A percentile compares a stretch with the other conserved stretches of the same genome.
These are phyloP conservation scores for Rhinoptilus africanus DNA, from an alignment of 2,113 vertebrate species.

Conservation along the genomic window DNA sequence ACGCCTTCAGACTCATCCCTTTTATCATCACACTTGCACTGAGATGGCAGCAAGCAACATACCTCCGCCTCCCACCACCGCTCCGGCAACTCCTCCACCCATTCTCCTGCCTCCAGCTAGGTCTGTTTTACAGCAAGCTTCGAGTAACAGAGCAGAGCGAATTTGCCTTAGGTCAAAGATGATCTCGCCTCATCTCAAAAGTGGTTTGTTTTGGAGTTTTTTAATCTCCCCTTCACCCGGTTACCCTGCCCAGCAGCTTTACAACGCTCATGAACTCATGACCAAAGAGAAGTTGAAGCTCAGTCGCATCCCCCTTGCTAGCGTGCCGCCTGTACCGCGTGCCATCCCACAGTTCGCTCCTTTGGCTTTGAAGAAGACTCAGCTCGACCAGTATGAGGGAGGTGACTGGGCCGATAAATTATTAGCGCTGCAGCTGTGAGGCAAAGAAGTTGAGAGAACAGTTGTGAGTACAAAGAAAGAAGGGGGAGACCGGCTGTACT, in stretches of 20 bases:
- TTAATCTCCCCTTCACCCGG: neutral
- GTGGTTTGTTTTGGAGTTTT: neutral
- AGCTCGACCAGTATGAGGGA: neutral
- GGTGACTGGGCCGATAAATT: neutral
- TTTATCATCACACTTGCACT: neutral
- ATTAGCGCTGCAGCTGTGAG: conserved; percentile 23
- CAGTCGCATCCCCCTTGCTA: neutral
- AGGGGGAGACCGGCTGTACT: neutral
- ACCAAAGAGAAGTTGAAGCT: neutral
- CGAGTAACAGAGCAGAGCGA: neutral
- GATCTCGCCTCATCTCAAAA: neutral
- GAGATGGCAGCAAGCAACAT: neutral
- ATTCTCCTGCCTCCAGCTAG: neutral
- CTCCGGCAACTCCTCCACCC: neutral
- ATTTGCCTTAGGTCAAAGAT: neutral
- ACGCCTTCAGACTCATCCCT: neutral
- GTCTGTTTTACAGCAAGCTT: neutral
- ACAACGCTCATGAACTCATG: conserved; percentile 11
- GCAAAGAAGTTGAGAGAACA: conserved; percentile 21
- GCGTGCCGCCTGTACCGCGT: neutral
- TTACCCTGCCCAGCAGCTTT: neutral
- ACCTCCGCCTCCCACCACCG: neutral
- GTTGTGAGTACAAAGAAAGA: conserved; percentile 46
- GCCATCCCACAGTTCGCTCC: neutral
- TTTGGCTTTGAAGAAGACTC: conserved; percentile 33